phyloP scores from a whole-genome alignment of 2,888 invertebrate species.

The Ichneumon xanthorius region DNA sequence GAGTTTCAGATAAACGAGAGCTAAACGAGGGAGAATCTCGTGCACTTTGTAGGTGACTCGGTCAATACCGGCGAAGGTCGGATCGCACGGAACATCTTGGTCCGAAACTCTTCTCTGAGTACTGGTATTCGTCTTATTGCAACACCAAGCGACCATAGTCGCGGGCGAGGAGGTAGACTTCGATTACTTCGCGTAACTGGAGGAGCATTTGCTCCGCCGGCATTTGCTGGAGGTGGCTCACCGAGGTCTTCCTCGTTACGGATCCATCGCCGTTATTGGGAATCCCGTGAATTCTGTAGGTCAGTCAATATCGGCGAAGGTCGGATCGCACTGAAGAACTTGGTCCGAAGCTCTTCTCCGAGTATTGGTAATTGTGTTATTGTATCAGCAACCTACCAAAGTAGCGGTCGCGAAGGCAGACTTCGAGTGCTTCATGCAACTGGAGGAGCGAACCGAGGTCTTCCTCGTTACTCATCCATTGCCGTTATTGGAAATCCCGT shows the following conservation, averaged over 20 bases:
- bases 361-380: conserved; percentile 63
- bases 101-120: conserved; percentile 39
- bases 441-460: conserved; percentile 43
- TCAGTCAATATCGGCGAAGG: conserved; percentile 56
- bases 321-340: conserved; percentile 43
- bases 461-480: conserved; percentile 23
- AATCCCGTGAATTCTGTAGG: background rate
- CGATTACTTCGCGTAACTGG: conserved; percentile 38
- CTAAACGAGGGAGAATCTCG: background rate
- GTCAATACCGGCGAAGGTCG: conserved; percentile 54
- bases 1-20: conserved; percentile 17
- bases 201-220: background rate
- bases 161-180: conserved; percentile 32
- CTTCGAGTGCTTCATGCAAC: conserved; percentile 45
- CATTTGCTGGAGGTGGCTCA: conserved; percentile 12
- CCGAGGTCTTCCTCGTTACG: conserved; percentile 50
- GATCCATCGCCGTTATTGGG: too few species aligned
- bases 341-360: conserved; percentile 25
- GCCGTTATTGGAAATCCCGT: too few species aligned
- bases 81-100: conserved; percentile 49
- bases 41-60: conserved; percentile 59
- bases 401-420: conserved; percentile 28
- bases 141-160: conserved; percentile 16
- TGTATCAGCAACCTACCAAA: conserved; percentile 36
- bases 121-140: conserved; percentile 64